phyloP scores from a whole-genome alignment of 2,888 invertebrate genomes.

The Dioctria rufipes region DNA sequence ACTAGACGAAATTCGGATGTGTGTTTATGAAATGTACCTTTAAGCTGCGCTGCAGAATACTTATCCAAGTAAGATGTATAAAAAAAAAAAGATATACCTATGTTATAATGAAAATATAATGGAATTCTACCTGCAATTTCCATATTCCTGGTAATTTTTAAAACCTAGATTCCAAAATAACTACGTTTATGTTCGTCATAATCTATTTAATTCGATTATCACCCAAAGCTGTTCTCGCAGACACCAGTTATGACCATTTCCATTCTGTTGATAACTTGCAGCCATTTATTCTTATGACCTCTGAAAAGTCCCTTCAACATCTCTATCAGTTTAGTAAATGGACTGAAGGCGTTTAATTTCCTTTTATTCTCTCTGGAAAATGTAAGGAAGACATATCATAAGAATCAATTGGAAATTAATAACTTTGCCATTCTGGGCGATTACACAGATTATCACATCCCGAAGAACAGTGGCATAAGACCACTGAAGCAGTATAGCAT shows the following conservation, averaged over 20 bases:
- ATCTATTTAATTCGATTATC: too few species aligned
- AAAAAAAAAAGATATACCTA: too few species aligned
- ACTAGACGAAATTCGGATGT: too few species aligned
- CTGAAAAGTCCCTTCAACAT: background rate
- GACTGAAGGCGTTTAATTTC: background rate
- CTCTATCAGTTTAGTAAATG: background rate
- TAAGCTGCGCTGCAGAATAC: too few species aligned
- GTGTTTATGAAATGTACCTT: too few species aligned
- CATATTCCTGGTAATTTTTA: too few species aligned
- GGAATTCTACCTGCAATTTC: too few species aligned
- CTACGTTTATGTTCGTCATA: too few species aligned
- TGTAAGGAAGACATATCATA: background rate
- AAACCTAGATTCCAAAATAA: too few species aligned
- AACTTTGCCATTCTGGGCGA: constrained; percentile 24
- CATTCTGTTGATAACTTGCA: background rate
- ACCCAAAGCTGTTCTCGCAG: too few species aligned
- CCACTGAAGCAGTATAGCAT: background rate
- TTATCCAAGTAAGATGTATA: too few species aligned
- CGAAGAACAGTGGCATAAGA: background rate
- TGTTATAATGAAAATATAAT: too few species aligned
- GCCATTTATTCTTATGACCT: background rate
- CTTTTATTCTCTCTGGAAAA: background rate
- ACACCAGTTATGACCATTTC: background rate
- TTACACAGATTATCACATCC: constrained; percentile 33
- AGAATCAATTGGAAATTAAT: constrained; percentile 41